These are phyloP conservation scores for Mustela nigripes DNA, from an alignment of 2,113 vertebrate genomes.

Conservation along the genomic window DNA sequence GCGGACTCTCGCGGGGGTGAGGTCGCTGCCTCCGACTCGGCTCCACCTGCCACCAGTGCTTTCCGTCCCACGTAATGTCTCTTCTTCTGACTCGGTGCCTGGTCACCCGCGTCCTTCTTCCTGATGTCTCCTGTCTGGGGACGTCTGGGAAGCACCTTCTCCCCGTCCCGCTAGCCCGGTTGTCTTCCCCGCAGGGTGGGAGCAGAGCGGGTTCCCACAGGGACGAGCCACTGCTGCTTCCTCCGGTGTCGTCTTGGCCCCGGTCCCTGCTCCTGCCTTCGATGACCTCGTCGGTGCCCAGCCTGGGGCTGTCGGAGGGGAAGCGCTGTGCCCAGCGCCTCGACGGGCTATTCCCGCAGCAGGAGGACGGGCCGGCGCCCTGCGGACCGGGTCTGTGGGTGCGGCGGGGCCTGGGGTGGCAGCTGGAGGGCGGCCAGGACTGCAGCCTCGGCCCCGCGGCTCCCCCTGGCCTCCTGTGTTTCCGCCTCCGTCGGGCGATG, in stretches of 20 bases:
- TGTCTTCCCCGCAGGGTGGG: neutral
- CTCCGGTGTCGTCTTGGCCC: neutral
- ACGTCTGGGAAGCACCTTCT: neutral
- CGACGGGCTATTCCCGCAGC: neutral
- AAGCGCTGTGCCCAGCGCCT: neutral
- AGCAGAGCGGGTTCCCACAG: neutral
- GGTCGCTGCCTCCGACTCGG: neutral
- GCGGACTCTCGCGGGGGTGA: neutral
- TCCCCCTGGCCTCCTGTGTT: neutral
- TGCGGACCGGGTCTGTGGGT: neutral
- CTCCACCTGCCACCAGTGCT: neutral
- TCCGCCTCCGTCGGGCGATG: neutral
- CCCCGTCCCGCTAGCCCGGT: neutral
- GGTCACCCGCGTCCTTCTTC: neutral
- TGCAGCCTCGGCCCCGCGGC: rapidly evolving
- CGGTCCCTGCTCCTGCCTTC: neutral
- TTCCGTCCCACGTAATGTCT: neutral
- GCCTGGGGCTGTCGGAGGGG: neutral
- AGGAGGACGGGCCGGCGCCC: neutral
- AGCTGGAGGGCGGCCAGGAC: neutral
- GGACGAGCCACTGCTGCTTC: neutral
- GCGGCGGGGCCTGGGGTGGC: neutral
- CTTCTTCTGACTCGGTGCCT: neutral
- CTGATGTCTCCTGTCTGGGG: neutral
- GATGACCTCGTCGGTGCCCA: neutral